Evolutionary conservation across 1,140 invertebrate species (phyloP), one percentile per base, ranked within the genome.

Genomic region (Onthophagus taurus): DNA sequence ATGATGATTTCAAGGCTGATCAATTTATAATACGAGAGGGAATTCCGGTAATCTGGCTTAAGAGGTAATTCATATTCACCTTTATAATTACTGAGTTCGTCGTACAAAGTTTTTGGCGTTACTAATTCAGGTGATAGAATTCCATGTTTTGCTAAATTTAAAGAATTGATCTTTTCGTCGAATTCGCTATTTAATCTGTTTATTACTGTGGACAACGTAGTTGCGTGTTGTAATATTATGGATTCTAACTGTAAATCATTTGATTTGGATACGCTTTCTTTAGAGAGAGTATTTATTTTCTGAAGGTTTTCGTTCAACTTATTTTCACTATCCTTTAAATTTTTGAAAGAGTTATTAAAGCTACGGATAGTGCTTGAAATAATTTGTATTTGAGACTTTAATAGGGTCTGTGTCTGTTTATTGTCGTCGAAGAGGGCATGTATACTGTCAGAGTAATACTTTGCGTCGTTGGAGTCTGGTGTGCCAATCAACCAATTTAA

Each of bases 401-500:
- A 20, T 3, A 55, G 29, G 24, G 39, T 50, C 48, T 49, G 39
- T 30, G 36, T 53, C 43, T 47, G 41, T 33, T 47, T 50, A 24
- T 50, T 37, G 26, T 46, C 43, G 43, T 24, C 4, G 13, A 38
- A 2, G 2, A 54, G 34, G 20, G 30, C 49, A 45, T 50, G 44
- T 18, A 56, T 58, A 11, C 31, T 45, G 31, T 54, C 50, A n/a
- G 38, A 35, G 49, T 56, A 59, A 48, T 46, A 59, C 44, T 55
- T 17, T 35, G 53, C 58, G 44, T 60, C 54, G 16, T 48, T 48
- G 2, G 52, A 45, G 36, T 55, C 55, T 1, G 58, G 55, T 2
- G 50, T 51, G n/a, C 61, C 58, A 19, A 65, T 62, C 6, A 61
- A 37, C 54, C 53, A 65, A 48, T 62, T 63, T 8, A 60, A 43